These are phyloP conservation scores for Hoplias malabaricus DNA, from an alignment of 2,113 vertebrate genomes.

Conservation along the genomic window DNA sequence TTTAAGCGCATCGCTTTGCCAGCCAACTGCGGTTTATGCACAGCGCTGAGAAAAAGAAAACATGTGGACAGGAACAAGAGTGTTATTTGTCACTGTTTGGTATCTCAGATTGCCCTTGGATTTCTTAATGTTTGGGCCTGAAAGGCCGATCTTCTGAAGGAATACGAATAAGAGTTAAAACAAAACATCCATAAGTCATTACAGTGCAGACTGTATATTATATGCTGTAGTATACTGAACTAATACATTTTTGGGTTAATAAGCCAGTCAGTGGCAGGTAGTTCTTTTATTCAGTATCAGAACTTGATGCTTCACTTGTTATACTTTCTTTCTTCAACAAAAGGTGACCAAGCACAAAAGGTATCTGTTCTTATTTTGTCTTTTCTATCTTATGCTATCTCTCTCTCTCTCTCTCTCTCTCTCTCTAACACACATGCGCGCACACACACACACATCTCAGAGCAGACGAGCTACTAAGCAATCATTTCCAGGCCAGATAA, in stretches of 20 bases:
- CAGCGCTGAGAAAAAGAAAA: neutral
- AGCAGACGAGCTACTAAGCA: conserved; percentile 64
- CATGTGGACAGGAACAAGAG: neutral
- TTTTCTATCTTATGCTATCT: neutral
- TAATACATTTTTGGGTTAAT: too few relatives aligned
- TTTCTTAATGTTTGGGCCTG: neutral
- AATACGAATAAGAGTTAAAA: too few relatives aligned
- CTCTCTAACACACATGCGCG: conserved; percentile 28
- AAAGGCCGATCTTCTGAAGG: neutral
- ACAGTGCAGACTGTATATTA: too few relatives aligned
- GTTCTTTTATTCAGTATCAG: too few relatives aligned
- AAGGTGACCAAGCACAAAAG: conserved; percentile 38
- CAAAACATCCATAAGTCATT: too few relatives aligned
- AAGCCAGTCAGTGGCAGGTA: too few relatives aligned
- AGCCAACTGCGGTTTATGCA: conserved; percentile 1
- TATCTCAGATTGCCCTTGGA: neutral
- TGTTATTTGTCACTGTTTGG: neutral
- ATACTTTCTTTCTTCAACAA: neutral
- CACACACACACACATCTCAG: conserved; percentile 7
- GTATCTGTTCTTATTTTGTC: conserved; percentile 29
- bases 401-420: conserved; percentile 19
- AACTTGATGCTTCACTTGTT: neutral
- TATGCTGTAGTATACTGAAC: too few relatives aligned
- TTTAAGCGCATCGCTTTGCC: neutral
- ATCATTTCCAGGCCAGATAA: conserved; percentile 64